These are phyloP conservation scores for Acronicta alni DNA, from an alignment of 2,888 invertebrate species.

Conservation along the genomic window DNA sequence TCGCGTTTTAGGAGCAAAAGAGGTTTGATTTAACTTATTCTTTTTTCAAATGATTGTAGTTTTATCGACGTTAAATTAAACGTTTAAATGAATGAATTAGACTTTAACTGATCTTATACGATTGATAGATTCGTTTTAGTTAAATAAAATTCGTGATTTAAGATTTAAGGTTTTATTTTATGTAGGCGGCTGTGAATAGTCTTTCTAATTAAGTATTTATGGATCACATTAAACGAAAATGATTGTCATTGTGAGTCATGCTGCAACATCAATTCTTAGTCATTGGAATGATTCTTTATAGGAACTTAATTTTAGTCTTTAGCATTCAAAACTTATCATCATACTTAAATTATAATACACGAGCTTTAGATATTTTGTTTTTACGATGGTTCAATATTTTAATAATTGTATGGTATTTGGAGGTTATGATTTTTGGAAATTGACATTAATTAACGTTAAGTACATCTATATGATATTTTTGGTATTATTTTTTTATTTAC, in stretches of 20 bases:
- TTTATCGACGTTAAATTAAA: background rate
- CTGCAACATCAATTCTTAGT: constrained; percentile 34
- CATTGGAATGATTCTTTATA: constrained; percentile 23
- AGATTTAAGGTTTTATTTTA: constrained; percentile 7
- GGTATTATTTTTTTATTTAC: constrained; percentile 8
- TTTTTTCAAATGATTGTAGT: constrained; percentile 14
- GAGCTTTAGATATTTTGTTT: constrained; percentile 11
- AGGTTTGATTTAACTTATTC: constrained; percentile 3
- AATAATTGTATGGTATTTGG: constrained; percentile 36
- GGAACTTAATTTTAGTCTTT: constrained; percentile 22
- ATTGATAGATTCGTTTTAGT: background rate
- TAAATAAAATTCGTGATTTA: background rate
- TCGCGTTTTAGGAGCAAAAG: constrained; percentile 22
- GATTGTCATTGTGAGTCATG: constrained; percentile 46
- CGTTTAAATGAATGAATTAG: constrained; percentile 13
- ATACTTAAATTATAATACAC: constrained; percentile 4
- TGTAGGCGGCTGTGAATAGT: constrained; percentile 12
- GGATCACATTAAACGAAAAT: constrained; percentile 27
- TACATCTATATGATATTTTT: constrained; percentile 2
- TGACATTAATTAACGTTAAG: constrained; percentile 4
- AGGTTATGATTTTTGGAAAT: constrained; percentile 31
- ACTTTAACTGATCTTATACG: background rate
- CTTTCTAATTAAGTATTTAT: constrained; percentile 27
- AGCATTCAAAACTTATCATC: constrained; percentile 10
- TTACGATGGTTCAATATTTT: constrained; percentile 26